A percentile compares a stretch with the other conserved stretches of the same genome.
Conservation (phyloP, 2,113 vertebrate species). For the Myiagra hebetior region DNA sequence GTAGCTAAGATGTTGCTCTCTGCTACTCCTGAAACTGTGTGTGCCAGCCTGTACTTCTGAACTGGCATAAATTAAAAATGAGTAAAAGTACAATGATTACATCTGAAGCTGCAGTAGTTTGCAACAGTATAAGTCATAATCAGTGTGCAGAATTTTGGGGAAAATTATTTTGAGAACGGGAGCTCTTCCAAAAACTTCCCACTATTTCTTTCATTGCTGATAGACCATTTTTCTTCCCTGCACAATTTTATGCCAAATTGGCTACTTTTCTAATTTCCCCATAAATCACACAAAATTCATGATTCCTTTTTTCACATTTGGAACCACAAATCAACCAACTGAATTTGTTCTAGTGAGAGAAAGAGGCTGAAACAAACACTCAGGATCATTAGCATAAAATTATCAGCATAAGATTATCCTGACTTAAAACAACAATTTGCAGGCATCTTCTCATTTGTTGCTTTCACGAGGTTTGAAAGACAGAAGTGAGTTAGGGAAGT, state of each 20-base stretch:
- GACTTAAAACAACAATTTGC: background rate
- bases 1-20: background rate
- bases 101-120: background rate
- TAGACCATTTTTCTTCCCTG: constrained; percentile 3
- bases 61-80: background rate
- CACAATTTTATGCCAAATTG: background rate
- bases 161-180: background rate
- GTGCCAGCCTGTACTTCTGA: background rate
- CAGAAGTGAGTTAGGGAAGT: background rate
- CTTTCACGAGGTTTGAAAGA: background rate
- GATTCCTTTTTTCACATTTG: background rate
- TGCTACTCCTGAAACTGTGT: background rate
- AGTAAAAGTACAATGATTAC: background rate
- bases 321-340: background rate
- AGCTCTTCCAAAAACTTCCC: constrained; percentile 18
- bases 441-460: background rate
- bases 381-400: background rate
- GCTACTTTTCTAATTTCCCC: constrained; percentile 5
- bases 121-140: background rate
- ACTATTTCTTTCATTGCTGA: constrained; percentile 19
- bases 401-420: background rate
- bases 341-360: background rate
- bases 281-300: background rate
- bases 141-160: background rate
- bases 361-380: background rate